These are phyloP conservation scores for Trilocha varians DNA, from an alignment of 2,888 invertebrate species.

Conservation along the genomic window DNA sequence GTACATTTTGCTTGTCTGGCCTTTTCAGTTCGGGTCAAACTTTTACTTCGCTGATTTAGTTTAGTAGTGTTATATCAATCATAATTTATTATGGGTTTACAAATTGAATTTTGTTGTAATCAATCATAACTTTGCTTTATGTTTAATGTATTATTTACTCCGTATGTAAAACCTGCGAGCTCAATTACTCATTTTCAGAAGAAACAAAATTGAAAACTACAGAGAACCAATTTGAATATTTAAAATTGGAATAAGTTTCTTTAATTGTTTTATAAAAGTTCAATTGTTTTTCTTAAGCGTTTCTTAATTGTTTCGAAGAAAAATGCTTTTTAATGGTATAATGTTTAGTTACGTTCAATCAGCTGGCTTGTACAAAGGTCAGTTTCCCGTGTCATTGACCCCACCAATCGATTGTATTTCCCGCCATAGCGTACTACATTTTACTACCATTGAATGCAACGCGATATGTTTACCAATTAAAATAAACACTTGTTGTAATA, in stretches of 20 bases:
- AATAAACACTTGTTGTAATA: too few species aligned
- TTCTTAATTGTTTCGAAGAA: too few species aligned
- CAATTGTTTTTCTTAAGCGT: too few species aligned
- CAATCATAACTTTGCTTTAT: too few species aligned
- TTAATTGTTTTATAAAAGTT: too few species aligned
- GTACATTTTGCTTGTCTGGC: slow-evolving; percentile 10
- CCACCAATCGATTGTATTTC: slow-evolving; percentile 63
- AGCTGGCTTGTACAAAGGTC: slow-evolving; percentile 67
- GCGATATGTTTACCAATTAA: background rate
- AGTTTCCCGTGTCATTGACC: slow-evolving; percentile 65
- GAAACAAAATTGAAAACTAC: too few species aligned
- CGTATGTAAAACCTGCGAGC: too few species aligned
- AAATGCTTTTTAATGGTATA: background rate
- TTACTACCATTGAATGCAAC: slow-evolving; percentile 47
- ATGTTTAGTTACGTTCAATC: slow-evolving; percentile 34
- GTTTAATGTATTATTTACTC: too few species aligned
- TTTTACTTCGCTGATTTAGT: background rate
- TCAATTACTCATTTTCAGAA: too few species aligned
- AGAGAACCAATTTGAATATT: too few species aligned
- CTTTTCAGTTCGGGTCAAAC: background rate
- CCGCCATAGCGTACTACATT: slow-evolving; percentile 42
- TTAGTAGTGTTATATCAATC: background rate
- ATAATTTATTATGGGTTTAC: background rate
- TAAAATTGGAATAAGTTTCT: too few species aligned
- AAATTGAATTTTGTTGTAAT: too few species aligned